Evolutionary conservation across 2,888 invertebrate species (phyloP).

Genomic region (Luperina nickerlii): DNA sequence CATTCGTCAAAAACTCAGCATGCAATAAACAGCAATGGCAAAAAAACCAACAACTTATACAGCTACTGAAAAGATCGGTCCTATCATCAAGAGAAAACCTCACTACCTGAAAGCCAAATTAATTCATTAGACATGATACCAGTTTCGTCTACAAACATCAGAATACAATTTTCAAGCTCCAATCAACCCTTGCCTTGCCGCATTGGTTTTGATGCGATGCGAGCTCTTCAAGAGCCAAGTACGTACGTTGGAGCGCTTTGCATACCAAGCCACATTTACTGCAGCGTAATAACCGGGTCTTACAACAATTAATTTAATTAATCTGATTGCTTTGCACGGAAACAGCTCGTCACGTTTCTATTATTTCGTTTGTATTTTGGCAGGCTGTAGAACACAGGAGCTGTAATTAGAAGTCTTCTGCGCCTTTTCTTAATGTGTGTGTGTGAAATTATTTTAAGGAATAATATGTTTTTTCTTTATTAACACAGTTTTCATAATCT

Average conservation of each 20-base stretch:
- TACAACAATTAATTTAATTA: slow-evolving; percentile 60
- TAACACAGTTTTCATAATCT: neutral
- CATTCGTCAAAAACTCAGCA: neutral
- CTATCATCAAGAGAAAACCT: neutral
- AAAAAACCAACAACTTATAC: neutral
- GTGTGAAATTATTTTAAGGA: neutral
- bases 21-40: neutral
- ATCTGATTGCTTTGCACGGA: slow-evolving; percentile 44
- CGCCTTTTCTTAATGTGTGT: neutral
- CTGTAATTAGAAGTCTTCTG: neutral
- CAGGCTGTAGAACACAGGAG: neutral
- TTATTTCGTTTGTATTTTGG: slow-evolving; percentile 36
- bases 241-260: slow-evolving; percentile 49
- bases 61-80: neutral
- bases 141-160: slow-evolving; percentile 30
- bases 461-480: neutral
- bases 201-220: slow-evolving; percentile 31
- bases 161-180: slow-evolving; percentile 48
- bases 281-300: slow-evolving; percentile 48
- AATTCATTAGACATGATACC: slow-evolving; percentile 38
- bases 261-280: slow-evolving; percentile 58
- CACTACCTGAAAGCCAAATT: neutral
- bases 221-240: slow-evolving; percentile 29
- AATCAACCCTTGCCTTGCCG: slow-evolving; percentile 41
- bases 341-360: slow-evolving; percentile 49